These are phyloP conservation scores for Metellina segmentata DNA, from an alignment of 2,888 invertebrate species.

Conservation along the genomic window DNA sequence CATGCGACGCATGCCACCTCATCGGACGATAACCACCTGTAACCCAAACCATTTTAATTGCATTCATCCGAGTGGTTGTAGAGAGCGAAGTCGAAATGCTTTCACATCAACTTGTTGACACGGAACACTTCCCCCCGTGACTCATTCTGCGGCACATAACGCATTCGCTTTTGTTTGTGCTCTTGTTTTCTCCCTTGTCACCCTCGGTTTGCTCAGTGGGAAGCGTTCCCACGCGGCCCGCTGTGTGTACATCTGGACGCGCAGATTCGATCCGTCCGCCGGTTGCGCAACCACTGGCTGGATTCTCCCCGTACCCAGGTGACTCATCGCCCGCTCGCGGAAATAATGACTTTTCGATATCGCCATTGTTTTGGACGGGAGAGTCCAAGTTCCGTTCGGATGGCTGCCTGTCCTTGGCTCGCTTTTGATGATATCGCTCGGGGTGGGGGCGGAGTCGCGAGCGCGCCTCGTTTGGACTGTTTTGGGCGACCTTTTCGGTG, in stretches of 20 bases:
- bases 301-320: slow-evolving; percentile 6
- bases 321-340: slow-evolving; percentile 41
- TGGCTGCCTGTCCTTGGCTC: too few relatives aligned
- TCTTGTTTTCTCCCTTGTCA: slow-evolving; percentile 37
- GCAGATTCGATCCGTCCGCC: slow-evolving; percentile 9
- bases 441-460: background rate
- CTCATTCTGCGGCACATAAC: background rate
- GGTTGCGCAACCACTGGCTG: slow-evolving; percentile 8
- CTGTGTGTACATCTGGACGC: background rate
- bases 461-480: too few relatives aligned
- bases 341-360: slow-evolving; percentile 60
- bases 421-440: background rate
- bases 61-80: too few relatives aligned
- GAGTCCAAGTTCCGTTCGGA: background rate
- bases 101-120: background rate
- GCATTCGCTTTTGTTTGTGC: slow-evolving; percentile 7
- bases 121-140: background rate
- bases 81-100: background rate
- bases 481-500: too few relatives aligned
- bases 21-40: too few relatives aligned
- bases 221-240: slow-evolving; percentile 20
- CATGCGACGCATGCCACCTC: too few relatives aligned
- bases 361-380: slow-evolving; percentile 56
- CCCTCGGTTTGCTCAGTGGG: slow-evolving; percentile 40
- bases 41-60: too few relatives aligned